A percentile compares a stretch with the other conserved stretches of the same genome.
Evolutionary conservation across 1,140 invertebrate species (phyloP).

Genomic region (Proales similis): DNA sequence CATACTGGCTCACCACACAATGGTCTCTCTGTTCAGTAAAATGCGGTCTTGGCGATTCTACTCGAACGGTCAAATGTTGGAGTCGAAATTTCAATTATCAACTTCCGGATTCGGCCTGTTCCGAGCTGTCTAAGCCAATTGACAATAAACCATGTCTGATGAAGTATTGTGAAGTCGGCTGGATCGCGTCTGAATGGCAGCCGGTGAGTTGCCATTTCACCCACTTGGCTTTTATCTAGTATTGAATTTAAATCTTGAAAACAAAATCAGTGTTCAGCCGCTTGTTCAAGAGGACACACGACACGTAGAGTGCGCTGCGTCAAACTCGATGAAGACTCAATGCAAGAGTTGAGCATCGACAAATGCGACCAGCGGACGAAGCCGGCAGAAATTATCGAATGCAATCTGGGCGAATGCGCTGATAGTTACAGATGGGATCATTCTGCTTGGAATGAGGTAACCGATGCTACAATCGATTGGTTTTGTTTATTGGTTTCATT

Average conservation of each 20-base stretch:
- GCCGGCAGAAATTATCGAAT: not conserved
- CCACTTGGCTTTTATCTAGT: not conserved
- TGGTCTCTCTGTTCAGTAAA: slow-evolving; percentile 15
- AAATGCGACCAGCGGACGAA: slow-evolving; percentile 4
- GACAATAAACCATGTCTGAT: slow-evolving; percentile 14
- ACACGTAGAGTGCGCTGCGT: slow-evolving; percentile 1
- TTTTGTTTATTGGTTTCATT: no score
- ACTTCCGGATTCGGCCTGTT: slow-evolving; percentile 6
- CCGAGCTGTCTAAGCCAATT: slow-evolving; percentile 1
- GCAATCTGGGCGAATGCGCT: slow-evolving; percentile 24
- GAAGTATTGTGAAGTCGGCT: slow-evolving; percentile 22
- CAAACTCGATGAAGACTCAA: slow-evolving; percentile 10
- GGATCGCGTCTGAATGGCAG: slow-evolving; percentile 34
- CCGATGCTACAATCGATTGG: no score
- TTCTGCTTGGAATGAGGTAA: no score
- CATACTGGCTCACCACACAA: no score
- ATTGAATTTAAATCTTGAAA: not conserved
- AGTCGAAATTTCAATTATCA: not conserved
- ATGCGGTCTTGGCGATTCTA: slow-evolving; percentile 18
- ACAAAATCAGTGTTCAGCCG: slow-evolving; percentile 24
- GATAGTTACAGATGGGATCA: slow-evolving; percentile 18
- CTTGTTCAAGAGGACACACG: slow-evolving; percentile 15
- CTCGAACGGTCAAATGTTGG: slow-evolving; percentile 17
- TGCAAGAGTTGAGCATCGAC: slow-evolving; percentile 8
- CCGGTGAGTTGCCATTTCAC: slow-evolving; percentile 1